Evolutionary conservation across 2,888 invertebrate species (phyloP).

Genomic region (Scelioninae gen. 2): DNA sequence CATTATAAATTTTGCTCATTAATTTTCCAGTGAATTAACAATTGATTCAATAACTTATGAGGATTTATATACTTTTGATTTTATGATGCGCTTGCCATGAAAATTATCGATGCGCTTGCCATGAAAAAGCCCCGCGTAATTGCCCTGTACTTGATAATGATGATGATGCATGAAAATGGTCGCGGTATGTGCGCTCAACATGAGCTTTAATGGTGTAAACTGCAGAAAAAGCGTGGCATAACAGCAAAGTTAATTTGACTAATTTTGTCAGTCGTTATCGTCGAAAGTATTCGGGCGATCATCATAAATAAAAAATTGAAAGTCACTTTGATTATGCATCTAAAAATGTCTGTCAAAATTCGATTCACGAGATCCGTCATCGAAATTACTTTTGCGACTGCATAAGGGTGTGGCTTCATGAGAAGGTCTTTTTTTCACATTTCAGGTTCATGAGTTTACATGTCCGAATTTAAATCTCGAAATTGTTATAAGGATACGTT

Average conservation of each 20-base stretch:
- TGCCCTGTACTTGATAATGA: slow-evolving; percentile 31
- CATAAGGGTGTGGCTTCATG: too few relatives aligned
- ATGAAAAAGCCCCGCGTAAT: slow-evolving; percentile 32
- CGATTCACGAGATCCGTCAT: not conserved
- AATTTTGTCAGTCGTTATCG: slow-evolving; percentile 16
- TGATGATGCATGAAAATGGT: slow-evolving; percentile 28
- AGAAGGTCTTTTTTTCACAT: too few relatives aligned
- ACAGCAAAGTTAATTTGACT: slow-evolving; percentile 19
- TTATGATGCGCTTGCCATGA: slow-evolving; percentile 18
- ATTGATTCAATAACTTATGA: slow-evolving; percentile 14
- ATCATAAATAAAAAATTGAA: not conserved
- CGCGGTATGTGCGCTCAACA: slow-evolving; percentile 8
- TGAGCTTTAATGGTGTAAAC: slow-evolving; percentile 26
- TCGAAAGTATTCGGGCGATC: slow-evolving; percentile 5
- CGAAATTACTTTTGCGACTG: not conserved
- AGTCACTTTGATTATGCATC: not conserved
- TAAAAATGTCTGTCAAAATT: not conserved
- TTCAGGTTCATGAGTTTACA: too few relatives aligned
- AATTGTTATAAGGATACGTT: too few relatives aligned
- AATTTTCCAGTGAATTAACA: slow-evolving; percentile 17
- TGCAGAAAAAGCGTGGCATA: not conserved
- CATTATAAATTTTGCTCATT: too few relatives aligned
- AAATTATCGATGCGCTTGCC: not conserved
- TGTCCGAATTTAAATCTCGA: too few relatives aligned
- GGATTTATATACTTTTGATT: slow-evolving; percentile 8